Evolutionary conservation across 2,888 invertebrate genomes (phyloP), one percentile per base, ranked within the genome.

Genomic region (Hyalella azteca): DNA sequence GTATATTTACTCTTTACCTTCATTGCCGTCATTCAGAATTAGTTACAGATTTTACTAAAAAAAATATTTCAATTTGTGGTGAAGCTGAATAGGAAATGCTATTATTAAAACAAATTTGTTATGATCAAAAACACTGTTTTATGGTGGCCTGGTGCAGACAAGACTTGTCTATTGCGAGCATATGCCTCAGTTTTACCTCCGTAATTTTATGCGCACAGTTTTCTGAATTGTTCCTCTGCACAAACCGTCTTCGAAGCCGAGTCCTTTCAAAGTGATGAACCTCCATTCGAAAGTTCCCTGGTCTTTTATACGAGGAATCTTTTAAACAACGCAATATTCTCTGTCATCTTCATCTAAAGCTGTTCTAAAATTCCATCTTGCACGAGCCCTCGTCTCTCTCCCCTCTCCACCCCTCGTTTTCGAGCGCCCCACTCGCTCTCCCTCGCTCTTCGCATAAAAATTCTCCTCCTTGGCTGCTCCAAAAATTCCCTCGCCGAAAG

Each of bases 181-280:
- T 54, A 54, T 54, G 54, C 54, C 11, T 29, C 54, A 54, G 54
- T n/a, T n/a, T n/a, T n/a, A n/a, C n/a, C n/a, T n/a, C n/a, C n/a
- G n/a, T n/a, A n/a, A n/a, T n/a, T n/a, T n/a, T n/a, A n/a, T n/a
- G n/a, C n/a, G n/a, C n/a, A n/a, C n/a, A n/a, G n/a, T 54, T 54
- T 54, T 54, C 54, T 26, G 22, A 54, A 66, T 66, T 66, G 66
- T 66, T 66, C 36, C 66, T 36, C 32, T 36, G 66, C 66, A 66
- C 66, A 36, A 66, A 66, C 32, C 36, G 66, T 29, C 66, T 66
- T 66, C 66, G 36, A 54, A 66, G 36, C 29, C 36, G 66, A 36
- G 66, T 66, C 66, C 66, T 66, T 66, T 66, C 66, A 66, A 66
- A 66, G 66, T 66, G 66, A 66, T 66, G 66, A 66, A 66, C 66